Evolutionary conservation across 1,140 invertebrate species (phyloP), one percentile per base, ranked within the genome.

Genomic region (Batillaria attramentaria): DNA sequence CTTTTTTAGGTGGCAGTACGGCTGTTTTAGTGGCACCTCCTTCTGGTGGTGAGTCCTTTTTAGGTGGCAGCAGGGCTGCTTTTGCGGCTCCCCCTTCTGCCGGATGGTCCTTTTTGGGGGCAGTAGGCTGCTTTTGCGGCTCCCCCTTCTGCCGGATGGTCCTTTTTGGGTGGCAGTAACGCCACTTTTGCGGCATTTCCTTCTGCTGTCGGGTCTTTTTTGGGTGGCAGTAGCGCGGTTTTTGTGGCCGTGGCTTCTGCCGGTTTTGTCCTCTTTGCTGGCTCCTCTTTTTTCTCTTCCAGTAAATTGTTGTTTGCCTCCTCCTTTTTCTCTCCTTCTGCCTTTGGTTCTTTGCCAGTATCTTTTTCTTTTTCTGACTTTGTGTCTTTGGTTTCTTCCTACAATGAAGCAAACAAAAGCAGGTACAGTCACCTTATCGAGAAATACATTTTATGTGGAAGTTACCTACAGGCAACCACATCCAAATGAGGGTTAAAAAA

Each of bases 251-350:
- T 33, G 4, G 54, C 39, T 6, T 66, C 62, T 24, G 6, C 46
- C 42, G 39, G 57, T 8, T 54, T 68, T 20, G 75, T 68, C 43
- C 16, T 35, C 62, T 28, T 54, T 33, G 5, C 20, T 35, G 13
- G 50, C 28, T 41, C 65, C 13, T 69, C 66, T 37, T 68, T 68
- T 1, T 57, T 33, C 35, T 33, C 39, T 35, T 35, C 41, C 46
- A 57, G 43, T 33, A 72, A 35, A 5, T 78, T 78, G 65, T 77
- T 78, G 46, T 78, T 78, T 8, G 77, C 66, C 50, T 78, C 77
- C 35, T 75, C 54, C 54, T 75, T 75, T 18, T 50, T 43, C 2
- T 39, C n/a, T n/a, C 28, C n/a, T 13, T 2, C 10, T 43, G 20
- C 39, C 6, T 13, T 43, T 31, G 42, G 10, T 20, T 35, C 54